Evolutionary conservation across 2,888 invertebrate species (phyloP).

Genomic region (Dryococelus australis): DNA sequence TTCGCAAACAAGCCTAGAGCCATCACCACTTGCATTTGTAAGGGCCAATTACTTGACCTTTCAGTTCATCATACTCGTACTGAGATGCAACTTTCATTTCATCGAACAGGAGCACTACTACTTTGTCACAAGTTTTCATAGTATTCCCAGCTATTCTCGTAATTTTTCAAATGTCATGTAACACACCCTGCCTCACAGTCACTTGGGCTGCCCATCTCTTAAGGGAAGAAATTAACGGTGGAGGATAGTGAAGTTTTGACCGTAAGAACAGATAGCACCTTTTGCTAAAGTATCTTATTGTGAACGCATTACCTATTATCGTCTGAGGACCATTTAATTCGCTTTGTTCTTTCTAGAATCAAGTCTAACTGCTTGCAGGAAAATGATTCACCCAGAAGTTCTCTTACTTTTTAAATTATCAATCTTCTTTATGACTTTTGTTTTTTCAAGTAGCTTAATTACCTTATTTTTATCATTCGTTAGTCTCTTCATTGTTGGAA

Average conservation of each 20-base stretch:
- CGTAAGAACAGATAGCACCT: slow-evolving; percentile 10
- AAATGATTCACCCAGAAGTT: not conserved
- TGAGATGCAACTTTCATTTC: slow-evolving; percentile 32
- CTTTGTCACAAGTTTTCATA: not conserved
- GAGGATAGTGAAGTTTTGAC: slow-evolving; percentile 28
- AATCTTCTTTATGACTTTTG: too few relatives aligned
- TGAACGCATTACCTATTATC: slow-evolving; percentile 22
- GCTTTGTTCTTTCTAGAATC: slow-evolving; percentile 18
- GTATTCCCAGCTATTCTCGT: slow-evolving; percentile 19
- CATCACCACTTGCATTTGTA: slow-evolving; percentile 48
- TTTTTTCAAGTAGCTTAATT: too few relatives aligned
- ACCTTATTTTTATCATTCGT: too few relatives aligned
- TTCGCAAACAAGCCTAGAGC: slow-evolving; percentile 47
- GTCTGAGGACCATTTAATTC: not conserved
- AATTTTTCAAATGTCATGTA: slow-evolving; percentile 31
- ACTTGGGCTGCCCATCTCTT: slow-evolving; percentile 27
- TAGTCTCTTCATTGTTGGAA: too few relatives aligned
- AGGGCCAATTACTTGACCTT: slow-evolving; percentile 32
- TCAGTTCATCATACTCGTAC: slow-evolving; percentile 33
- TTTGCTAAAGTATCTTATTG: slow-evolving; percentile 34
- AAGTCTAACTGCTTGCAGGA: not conserved
- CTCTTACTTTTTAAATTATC: not conserved
- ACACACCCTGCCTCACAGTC: slow-evolving; percentile 18
- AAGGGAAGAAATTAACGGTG: slow-evolving; percentile 21
- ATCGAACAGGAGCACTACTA: slow-evolving; percentile 32